These are phyloP conservation scores for Cinclus mexicanus DNA, from an alignment of 2,113 vertebrate species.

Conservation along the genomic window DNA sequence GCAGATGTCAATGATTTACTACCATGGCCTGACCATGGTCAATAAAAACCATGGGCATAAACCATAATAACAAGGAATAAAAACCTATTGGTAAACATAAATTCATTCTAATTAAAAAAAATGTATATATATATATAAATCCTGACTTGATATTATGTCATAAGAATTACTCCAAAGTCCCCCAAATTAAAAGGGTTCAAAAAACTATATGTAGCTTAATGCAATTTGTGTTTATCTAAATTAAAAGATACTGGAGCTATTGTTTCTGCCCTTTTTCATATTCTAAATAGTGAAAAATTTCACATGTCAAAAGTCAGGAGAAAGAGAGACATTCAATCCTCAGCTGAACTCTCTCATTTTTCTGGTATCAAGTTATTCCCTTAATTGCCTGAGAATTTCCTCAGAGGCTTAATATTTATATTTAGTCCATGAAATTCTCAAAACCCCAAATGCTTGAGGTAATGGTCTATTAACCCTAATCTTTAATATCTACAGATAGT, in stretches of 20 bases:
- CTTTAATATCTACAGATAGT: not conserved
- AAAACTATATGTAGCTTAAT: not conserved
- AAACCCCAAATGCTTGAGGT: constrained; percentile 1
- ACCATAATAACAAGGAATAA: not conserved
- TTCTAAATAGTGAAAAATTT: not conserved
- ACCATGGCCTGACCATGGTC: not conserved
- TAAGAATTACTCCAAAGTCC: not conserved
- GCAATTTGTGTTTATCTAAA: not conserved
- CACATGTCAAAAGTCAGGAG: not conserved
- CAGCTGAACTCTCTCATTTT: not conserved
- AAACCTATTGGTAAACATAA: not conserved
- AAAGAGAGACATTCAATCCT: not conserved
- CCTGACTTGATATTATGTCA: not conserved
- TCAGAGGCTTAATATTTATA: not conserved
- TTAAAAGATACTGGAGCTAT: not conserved
- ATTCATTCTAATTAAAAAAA: not conserved
- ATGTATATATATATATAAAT: not conserved
- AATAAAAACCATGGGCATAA: not conserved
- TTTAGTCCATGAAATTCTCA: not conserved
- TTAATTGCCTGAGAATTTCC: not conserved
- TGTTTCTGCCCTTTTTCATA: not conserved
- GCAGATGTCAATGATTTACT: not conserved
- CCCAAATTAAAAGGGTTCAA: not conserved
- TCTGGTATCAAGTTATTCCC: not conserved
- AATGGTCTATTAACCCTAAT: not conserved